Conservation (phyloP, 2,113 vertebrate species). For the Elgaria multicarinata region DNA sequence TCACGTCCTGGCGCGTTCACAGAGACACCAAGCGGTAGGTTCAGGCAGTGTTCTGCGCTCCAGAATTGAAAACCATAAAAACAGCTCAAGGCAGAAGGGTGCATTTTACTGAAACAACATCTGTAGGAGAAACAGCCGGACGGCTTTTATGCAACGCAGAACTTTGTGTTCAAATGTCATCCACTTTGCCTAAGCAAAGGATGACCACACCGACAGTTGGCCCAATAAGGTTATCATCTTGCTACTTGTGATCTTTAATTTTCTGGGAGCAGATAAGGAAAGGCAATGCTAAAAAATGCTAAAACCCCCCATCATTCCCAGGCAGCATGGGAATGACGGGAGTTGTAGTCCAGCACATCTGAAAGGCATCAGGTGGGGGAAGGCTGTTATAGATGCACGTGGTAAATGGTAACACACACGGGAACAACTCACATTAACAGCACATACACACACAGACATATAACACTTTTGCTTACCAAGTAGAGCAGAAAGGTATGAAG, state of each 20-base stretch:
- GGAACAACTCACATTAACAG: too few species aligned
- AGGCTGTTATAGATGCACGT: neutral
- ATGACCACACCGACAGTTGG: neutral
- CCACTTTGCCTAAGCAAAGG: neutral
- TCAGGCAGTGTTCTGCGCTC: neutral
- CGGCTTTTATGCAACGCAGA: neutral
- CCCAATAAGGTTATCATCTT: neutral
- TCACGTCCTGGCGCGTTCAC: neutral
- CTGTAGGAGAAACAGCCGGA: neutral
- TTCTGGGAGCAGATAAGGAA: neutral
- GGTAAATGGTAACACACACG: neutral
- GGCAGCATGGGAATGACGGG: too few species aligned
- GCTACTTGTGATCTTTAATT: neutral
- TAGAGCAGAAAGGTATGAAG: conserved; percentile 91
- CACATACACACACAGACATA: too few species aligned
- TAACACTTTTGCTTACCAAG: conserved; percentile 82
- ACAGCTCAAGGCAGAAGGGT: neutral
- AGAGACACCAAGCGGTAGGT: neutral
- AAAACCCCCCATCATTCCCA: too few species aligned
- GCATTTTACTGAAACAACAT: neutral
- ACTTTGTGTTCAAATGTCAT: neutral
- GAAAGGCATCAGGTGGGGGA: too few species aligned
- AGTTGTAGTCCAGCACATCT: too few species aligned
- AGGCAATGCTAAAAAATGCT: neutral
- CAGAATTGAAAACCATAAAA: neutral